These are phyloP conservation scores for Megalurothrips usitatus DNA, from an alignment of 2,888 invertebrate species.

Conservation along the genomic window DNA sequence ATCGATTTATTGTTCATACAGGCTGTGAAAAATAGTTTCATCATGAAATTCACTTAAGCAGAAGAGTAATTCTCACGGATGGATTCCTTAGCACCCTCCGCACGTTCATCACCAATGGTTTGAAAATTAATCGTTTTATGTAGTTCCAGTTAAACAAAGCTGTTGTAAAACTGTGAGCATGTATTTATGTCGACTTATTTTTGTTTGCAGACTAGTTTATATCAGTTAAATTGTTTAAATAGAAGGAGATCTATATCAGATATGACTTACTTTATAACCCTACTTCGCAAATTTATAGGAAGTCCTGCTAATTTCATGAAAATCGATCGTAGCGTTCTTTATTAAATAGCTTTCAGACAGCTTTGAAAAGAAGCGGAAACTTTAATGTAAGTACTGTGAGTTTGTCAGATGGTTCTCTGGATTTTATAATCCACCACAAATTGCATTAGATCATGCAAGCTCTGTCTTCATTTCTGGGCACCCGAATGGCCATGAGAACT, in stretches of 20 bases:
- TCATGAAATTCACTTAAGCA: not conserved
- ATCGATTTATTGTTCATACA: not conserved
- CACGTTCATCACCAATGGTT: constrained; percentile 19
- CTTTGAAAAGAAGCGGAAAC: not conserved
- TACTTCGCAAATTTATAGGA: constrained; percentile 14
- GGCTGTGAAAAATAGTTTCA: not conserved
- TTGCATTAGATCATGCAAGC: not conserved
- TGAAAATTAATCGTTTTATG: not conserved
- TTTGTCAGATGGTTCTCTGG: not conserved
- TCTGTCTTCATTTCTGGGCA: not conserved
- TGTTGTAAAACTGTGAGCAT: not conserved
- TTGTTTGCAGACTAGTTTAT: not conserved
- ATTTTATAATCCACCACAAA: no score
- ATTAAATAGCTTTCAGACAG: not conserved
- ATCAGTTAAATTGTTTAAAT: not conserved
- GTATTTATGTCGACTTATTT: not conserved
- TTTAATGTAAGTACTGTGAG: not conserved
- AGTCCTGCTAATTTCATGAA: constrained; percentile 23
- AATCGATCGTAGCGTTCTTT: constrained; percentile 13
- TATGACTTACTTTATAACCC: constrained; percentile 3
- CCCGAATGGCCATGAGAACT: no score
- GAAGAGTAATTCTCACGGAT: not conserved
- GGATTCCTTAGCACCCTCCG: not conserved
- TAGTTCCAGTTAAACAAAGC: not conserved
- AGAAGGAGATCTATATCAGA: not conserved